phyloP scores from a whole-genome alignment of 2,888 invertebrate genomes.

The Deroplatys truncata region DNA sequence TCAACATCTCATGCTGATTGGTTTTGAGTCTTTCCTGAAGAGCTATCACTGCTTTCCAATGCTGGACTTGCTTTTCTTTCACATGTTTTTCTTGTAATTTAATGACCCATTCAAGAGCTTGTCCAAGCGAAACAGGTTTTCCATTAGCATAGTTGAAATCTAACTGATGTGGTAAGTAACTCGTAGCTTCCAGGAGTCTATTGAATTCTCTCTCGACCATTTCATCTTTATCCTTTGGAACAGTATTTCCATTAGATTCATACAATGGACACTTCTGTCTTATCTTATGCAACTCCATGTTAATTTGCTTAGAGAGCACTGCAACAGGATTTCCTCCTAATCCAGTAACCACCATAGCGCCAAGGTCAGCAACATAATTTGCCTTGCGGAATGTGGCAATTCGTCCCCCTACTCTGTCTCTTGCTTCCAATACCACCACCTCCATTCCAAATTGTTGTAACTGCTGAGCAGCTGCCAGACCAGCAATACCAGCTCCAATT shows the following conservation, averaged over 20 bases:
- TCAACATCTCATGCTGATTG: conserved; percentile 63
- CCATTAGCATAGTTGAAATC: conserved; percentile 84
- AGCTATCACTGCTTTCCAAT: conserved; percentile 77
- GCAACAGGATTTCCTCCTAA: conserved; percentile 95
- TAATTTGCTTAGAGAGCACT: conserved; percentile 90
- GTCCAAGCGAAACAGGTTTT: conserved; percentile 90
- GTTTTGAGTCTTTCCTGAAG: conserved; percentile 84
- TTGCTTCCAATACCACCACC: conserved; percentile 80
- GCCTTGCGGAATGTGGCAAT: conserved; percentile 94
- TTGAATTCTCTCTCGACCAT: conserved; percentile 68
- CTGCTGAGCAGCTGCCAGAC: conserved; percentile 90
- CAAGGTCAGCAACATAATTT: conserved; percentile 69
- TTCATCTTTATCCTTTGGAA: conserved; percentile 95
- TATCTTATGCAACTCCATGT: conserved; percentile 92
- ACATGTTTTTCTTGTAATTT: conserved; percentile 93
- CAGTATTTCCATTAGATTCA: conserved; percentile 89
- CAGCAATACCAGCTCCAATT: conserved; percentile 83
- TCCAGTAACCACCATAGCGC: conserved; percentile 98
- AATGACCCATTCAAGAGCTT: conserved; percentile 95
- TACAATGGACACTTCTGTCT: conserved; percentile 93
- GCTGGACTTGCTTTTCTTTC: conserved; percentile 89
- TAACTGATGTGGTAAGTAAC: conserved; percentile 90
- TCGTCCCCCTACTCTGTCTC: conserved; percentile 92
- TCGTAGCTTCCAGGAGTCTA: conserved; percentile 89
- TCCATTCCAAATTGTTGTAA: conserved; percentile 94